A percentile compares a stretch with the other conserved stretches of the same genome.
phyloP scores from a whole-genome alignment of 2,797 vertebrate genomes.

The Trachops cirrhosus region DNA sequence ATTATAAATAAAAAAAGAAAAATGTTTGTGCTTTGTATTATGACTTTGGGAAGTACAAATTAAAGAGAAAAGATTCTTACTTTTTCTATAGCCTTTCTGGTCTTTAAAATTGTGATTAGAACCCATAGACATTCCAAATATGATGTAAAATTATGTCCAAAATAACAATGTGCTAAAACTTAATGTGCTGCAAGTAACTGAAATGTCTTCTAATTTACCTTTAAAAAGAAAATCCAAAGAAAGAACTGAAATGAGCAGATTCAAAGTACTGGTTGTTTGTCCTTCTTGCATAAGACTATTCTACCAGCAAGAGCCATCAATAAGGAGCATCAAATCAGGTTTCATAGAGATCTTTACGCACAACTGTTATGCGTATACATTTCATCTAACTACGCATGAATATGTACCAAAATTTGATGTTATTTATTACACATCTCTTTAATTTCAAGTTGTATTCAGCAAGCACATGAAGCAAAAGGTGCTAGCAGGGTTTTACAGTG shows the following conservation, averaged over 20 bases:
- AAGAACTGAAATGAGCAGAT: not conserved
- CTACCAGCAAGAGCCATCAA: not conserved
- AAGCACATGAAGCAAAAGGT: not conserved
- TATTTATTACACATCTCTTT: conserved; percentile 15
- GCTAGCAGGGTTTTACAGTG: not conserved
- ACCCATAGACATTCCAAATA: not conserved
- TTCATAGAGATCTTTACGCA: not conserved
- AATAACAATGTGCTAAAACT: not conserved
- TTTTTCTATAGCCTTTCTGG: not conserved
- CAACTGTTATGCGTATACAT: not conserved
- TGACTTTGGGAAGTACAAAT: not conserved
- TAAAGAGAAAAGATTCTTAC: conserved; percentile 5
- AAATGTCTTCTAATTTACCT: conserved; percentile 39
- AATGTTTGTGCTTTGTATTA: not conserved
- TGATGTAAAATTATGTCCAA: not conserved
- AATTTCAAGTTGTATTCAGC: not conserved
- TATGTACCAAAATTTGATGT: not conserved
- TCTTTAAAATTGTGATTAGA: conserved; percentile 32
- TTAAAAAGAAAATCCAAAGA: not conserved
- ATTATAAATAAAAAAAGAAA: conserved; percentile 18
- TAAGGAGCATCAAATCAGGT: not conserved
- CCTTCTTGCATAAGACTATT: not conserved
- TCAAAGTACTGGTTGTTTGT: not conserved
- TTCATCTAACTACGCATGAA: conserved; percentile 3
- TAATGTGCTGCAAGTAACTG: not conserved